phyloP scores from a whole-genome alignment of 2,797 vertebrate genomes.

The Lepus oiostolus region DNA sequence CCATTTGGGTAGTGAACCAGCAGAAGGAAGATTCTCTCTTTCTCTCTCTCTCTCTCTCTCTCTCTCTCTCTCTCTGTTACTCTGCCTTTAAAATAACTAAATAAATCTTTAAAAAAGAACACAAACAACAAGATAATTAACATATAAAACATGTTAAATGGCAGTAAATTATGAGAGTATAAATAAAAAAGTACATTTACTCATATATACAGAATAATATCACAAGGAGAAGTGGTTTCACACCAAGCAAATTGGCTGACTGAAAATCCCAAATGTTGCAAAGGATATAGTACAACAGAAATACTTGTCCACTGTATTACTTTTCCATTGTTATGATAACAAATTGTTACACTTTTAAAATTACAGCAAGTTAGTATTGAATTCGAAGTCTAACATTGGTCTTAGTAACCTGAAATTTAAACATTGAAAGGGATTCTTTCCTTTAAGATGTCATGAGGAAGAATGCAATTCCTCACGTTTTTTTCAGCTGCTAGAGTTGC shows the following conservation, averaged over 20 bases:
- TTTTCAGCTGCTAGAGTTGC: background rate
- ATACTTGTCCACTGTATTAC: background rate
- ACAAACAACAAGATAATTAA: background rate
- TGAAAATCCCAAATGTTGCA: background rate
- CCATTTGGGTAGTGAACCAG: too few species aligned
- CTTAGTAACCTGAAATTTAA: background rate
- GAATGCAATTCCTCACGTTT: background rate
- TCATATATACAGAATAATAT: background rate
- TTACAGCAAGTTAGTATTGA: background rate
- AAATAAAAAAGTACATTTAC: background rate
- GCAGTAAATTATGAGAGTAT: background rate
- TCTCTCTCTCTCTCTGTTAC: too few species aligned
- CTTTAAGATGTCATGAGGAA: background rate
- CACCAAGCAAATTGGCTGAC: background rate
- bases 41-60: too few species aligned
- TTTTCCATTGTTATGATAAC: background rate
- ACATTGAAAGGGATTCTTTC: background rate
- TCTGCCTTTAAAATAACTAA: too few species aligned
- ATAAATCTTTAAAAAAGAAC: background rate
- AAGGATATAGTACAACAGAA: background rate
- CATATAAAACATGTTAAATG: background rate
- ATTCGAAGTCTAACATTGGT: background rate
- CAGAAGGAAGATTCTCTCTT: too few species aligned
- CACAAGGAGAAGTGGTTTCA: background rate
- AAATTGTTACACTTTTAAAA: background rate